Evolutionary conservation across 2,888 invertebrate genomes (phyloP).

Genomic region (Caenorhabditis doughertyi): DNA sequence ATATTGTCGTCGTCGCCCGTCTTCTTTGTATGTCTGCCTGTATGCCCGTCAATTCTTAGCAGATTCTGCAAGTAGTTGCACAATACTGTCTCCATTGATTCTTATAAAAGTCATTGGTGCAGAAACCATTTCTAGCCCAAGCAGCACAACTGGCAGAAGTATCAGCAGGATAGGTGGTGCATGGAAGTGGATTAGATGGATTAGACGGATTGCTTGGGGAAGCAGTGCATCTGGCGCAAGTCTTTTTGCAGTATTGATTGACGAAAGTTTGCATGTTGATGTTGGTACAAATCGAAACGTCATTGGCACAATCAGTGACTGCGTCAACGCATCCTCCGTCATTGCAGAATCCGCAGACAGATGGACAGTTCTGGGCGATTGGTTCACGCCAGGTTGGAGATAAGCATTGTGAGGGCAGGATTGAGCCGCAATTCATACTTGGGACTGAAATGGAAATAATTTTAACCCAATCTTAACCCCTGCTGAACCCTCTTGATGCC

Average conservation of each 20-base stretch:
- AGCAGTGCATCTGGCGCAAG: conserved; percentile 59
- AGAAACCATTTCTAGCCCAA: conserved; percentile 38
- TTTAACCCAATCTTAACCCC: no score
- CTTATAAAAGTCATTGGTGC: conserved; percentile 30
- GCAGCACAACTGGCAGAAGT: conserved; percentile 9
- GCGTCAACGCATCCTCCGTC: conserved; percentile 67
- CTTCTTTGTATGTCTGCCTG: background rate
- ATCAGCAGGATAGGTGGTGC: conserved; percentile 24
- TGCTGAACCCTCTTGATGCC: background rate
- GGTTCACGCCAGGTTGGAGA: conserved; percentile 49
- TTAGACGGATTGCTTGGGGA: background rate
- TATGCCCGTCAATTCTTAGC: conserved; percentile 10
- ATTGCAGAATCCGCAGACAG: conserved; percentile 62
- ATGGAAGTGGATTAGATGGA: background rate
- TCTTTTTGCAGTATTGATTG: conserved; percentile 66
- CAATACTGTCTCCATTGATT: conserved; percentile 11
- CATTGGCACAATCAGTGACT: conserved; percentile 62
- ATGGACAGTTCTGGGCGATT: conserved; percentile 61
- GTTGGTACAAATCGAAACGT: conserved; percentile 54
- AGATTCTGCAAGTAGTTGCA: conserved; percentile 47
- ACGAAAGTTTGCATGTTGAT: conserved; percentile 54
- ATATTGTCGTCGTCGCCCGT: background rate
- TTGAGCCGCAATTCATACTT: conserved; percentile 35
- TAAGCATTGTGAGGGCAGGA: conserved; percentile 46
- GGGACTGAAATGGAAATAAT: no score